A percentile compares a stretch with the other conserved stretches of the same genome.
Evolutionary conservation across 2,113 vertebrate species (phyloP).

Genomic region (Stigmatopora argus): DNA sequence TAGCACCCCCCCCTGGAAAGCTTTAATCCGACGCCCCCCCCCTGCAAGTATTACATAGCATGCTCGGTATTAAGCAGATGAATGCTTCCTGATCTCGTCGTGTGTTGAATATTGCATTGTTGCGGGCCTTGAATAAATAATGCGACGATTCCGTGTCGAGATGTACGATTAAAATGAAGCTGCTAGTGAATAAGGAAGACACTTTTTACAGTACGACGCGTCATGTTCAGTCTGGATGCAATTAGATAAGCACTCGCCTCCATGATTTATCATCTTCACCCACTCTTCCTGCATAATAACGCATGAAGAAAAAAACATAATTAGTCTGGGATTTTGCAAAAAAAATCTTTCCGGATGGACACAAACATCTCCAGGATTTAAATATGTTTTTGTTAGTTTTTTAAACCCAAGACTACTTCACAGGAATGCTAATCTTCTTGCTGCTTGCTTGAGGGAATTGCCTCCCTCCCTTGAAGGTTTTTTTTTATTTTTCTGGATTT

Average conservation of each 20-base stretch:
- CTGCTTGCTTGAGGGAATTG: constrained; percentile 45
- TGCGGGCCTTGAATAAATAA: not conserved
- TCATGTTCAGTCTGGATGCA: not conserved
- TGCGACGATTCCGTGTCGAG: not conserved
- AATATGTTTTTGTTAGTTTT: constrained; percentile 1
- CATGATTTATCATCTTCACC: not conserved
- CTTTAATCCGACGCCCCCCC: not conserved
- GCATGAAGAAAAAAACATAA: not conserved
- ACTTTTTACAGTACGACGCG: not conserved
- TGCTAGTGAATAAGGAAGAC: not conserved
- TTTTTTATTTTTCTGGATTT: constrained; percentile 41
- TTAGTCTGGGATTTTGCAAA: not conserved
- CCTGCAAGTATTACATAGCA: not conserved
- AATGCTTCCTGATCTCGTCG: not conserved
- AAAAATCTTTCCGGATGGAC: not conserved
- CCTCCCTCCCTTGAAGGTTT: constrained; percentile 61
- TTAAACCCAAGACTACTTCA: constrained; percentile 35
- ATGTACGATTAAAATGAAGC: not conserved
- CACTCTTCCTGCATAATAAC: not conserved
- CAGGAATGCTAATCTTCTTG: constrained; percentile 58
- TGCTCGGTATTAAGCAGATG: not conserved
- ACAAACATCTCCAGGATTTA: not conserved
- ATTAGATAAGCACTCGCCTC: not conserved
- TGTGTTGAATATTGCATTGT: constrained; percentile 5
- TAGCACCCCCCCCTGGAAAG: not conserved